Evolutionary conservation across 2,797 vertebrate species (phyloP).

Genomic region (Passerculus sandwichensis): DNA sequence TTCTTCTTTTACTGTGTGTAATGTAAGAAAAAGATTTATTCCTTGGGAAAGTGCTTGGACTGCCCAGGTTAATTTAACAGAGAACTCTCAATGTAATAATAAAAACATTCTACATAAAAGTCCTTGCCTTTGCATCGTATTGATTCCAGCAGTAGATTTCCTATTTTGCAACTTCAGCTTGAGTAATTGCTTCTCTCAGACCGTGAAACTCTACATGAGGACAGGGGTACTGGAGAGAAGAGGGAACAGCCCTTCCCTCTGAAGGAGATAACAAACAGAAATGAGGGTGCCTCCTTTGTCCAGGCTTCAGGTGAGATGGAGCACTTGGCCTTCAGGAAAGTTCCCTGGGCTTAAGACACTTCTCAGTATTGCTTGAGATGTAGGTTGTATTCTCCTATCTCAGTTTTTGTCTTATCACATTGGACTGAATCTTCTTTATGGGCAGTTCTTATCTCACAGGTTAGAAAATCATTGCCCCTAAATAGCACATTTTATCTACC

Average conservation of each 20-base stretch:
- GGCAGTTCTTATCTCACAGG: too few relatives aligned
- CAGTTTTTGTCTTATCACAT: background rate
- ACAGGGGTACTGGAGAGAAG: fast-evolving
- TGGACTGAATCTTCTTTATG: background rate
- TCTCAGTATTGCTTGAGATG: background rate
- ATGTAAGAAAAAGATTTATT: constrained; percentile 18
- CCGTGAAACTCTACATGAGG: background rate
- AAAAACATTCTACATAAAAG: constrained; percentile 47
- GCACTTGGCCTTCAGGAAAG: background rate
- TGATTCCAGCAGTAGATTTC: constrained; percentile 29
- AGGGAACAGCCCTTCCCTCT: background rate
- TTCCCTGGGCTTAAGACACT: background rate
- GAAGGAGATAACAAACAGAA: background rate
- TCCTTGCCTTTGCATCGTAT: background rate
- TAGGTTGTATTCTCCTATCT: background rate
- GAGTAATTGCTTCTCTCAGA: background rate
- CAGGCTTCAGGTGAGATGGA: background rate
- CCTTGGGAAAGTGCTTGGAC: background rate
- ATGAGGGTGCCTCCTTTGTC: background rate
- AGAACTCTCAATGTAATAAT: constrained; percentile 47
- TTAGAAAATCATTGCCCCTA: background rate
- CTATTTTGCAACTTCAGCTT: background rate
- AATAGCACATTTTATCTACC: background rate
- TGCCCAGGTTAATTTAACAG: constrained; percentile 64
- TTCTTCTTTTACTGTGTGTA: background rate